Conservation (phyloP, 2,113 vertebrate species). For the Sciurus niger region DNA sequence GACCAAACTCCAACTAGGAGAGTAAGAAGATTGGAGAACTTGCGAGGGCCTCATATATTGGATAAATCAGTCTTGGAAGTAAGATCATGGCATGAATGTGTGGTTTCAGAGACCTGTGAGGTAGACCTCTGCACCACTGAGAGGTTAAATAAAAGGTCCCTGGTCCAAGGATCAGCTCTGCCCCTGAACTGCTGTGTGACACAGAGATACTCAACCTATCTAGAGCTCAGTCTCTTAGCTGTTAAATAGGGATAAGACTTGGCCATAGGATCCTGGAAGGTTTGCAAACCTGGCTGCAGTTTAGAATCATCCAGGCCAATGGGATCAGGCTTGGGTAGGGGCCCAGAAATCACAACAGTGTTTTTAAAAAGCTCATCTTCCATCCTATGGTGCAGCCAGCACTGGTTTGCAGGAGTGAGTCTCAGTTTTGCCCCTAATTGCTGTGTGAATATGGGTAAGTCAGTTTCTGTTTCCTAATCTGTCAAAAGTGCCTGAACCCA, state of each 20-base stretch:
- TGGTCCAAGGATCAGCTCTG: not conserved
- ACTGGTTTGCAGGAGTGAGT: not conserved
- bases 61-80: not conserved
- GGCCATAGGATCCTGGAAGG: not conserved
- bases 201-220: not conserved
- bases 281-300: not conserved
- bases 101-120: not conserved
- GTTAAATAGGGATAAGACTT: not conserved
- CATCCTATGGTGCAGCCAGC: not conserved
- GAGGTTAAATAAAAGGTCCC: not conserved
- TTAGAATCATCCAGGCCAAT: not conserved
- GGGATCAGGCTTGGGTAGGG: not conserved
- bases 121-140: not conserved
- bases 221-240: not conserved
- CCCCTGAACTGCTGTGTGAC: not conserved
- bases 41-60: not conserved
- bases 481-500: not conserved
- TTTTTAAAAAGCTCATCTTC: constrained; percentile 43
- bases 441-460: not conserved
- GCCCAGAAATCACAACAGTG: not conserved
- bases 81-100: not conserved
- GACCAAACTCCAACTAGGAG: constrained; percentile 6
- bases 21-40: not conserved
- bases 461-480: not conserved
- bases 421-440: not conserved